phyloP scores from a whole-genome alignment of 2,797 vertebrate species.

The Gymnopithys bicolor region DNA sequence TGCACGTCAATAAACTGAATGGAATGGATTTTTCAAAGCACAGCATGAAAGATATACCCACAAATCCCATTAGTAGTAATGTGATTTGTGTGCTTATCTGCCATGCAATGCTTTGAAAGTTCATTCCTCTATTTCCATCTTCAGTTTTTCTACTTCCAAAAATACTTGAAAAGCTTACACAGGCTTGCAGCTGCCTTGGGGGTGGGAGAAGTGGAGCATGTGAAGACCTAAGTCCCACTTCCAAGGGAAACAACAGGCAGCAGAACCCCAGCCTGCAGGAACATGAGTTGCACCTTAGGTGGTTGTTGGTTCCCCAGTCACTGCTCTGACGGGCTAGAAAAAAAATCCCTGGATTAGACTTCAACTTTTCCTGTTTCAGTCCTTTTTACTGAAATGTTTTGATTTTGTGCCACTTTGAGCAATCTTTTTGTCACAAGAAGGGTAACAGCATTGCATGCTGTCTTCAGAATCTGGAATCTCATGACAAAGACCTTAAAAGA shows the following conservation, averaged over 20 bases:
- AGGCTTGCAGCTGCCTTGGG: not conserved
- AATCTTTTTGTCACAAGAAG: constrained; percentile 53
- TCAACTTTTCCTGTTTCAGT: not conserved
- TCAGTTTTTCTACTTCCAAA: constrained; percentile 34
- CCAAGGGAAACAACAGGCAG: not conserved
- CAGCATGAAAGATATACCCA: constrained; percentile 63
- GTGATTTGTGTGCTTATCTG: constrained; percentile 67
- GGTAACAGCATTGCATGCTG: constrained; percentile 55
- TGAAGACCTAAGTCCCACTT: not conserved
- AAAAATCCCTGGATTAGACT: not conserved
- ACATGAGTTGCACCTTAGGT: not conserved
- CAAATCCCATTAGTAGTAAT: constrained; percentile 75
- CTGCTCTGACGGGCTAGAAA: not conserved
- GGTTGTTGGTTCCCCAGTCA: not conserved
- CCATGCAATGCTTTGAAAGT: constrained; percentile 63
- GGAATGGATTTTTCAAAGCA: constrained; percentile 75
- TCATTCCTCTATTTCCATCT: constrained; percentile 54
- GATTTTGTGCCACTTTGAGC: constrained; percentile 53
- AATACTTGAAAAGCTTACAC: constrained; percentile 42
- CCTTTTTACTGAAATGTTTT: constrained; percentile 40
- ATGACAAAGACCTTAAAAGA: constrained; percentile 64
- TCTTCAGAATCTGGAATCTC: constrained; percentile 66
- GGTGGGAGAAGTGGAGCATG: not conserved
- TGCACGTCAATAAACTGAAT: constrained; percentile 55
- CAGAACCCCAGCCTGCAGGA: not conserved